Evolutionary conservation across 2,113 vertebrate genomes (phyloP).

Genomic region (Pteropus alecto): DNA sequence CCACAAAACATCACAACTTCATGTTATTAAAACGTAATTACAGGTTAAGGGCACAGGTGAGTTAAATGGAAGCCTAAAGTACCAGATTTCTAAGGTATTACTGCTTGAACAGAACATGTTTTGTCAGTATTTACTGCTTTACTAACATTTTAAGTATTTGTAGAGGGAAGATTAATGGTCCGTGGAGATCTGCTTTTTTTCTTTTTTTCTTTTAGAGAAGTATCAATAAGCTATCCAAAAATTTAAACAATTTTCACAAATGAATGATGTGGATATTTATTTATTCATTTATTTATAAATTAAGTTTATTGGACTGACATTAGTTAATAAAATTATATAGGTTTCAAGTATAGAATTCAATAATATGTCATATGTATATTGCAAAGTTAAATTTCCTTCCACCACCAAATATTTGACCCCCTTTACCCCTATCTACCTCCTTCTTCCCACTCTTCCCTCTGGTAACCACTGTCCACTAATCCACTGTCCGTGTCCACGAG

Average conservation of each 20-base stretch:
- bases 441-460: too few relatives aligned
- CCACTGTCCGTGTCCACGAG: too few relatives aligned
- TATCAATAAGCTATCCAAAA: neutral
- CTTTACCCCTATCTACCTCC: too few relatives aligned
- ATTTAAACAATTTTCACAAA: neutral
- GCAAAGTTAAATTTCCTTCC: too few relatives aligned
- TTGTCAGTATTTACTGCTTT: conserved; percentile 9
- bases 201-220: conserved; percentile 7
- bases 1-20: neutral
- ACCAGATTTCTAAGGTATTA: neutral
- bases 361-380: too few relatives aligned
- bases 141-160: conserved; percentile 8
- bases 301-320: too few relatives aligned
- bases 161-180: neutral
- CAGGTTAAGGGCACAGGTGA: neutral
- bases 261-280: neutral
- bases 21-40: conserved; percentile 11
- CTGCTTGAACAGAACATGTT: neutral
- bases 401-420: too few relatives aligned
- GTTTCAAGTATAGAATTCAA: too few relatives aligned
- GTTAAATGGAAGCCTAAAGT: neutral
- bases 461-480: too few relatives aligned
- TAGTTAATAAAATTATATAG: too few relatives aligned
- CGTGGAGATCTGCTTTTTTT: neutral
- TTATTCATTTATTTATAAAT: too few relatives aligned